These are phyloP conservation scores for Netelia virgata DNA, from an alignment of 2,888 invertebrate genomes.

Conservation along the genomic window DNA sequence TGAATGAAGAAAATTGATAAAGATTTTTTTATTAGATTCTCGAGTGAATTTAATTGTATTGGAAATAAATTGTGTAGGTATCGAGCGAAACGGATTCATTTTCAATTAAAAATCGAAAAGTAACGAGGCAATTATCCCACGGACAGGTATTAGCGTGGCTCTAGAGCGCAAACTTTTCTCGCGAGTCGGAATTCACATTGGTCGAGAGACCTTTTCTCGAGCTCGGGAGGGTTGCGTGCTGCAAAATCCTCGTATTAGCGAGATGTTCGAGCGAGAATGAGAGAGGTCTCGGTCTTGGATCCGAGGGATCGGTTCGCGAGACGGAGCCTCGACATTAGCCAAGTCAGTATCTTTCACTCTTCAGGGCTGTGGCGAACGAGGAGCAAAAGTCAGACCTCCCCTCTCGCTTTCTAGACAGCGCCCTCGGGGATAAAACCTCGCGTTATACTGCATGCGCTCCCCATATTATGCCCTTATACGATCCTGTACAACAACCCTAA, in stretches of 20 bases:
- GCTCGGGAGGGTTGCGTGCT: constrained; percentile 1
- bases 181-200: constrained; percentile 10
- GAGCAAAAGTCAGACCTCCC: constrained; percentile 2
- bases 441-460: neutral
- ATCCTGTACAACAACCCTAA: neutral
- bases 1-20: too few species aligned
- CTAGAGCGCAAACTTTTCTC: constrained; percentile 16
- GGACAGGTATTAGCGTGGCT: constrained; percentile 45
- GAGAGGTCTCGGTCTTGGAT: neutral
- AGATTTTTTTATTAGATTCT: too few species aligned
- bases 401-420: constrained; percentile 15
- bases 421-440: neutral
- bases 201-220: constrained; percentile 2
- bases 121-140: constrained; percentile 14
- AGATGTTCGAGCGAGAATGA: constrained; percentile 4
- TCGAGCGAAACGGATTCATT: too few species aligned
- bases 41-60: too few species aligned
- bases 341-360: neutral
- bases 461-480: neutral
- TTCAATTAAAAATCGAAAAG: too few species aligned
- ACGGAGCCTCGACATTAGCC: constrained; percentile 13
- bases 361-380: constrained; percentile 1
- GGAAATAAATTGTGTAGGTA: too few species aligned
- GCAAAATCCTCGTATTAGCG: constrained; percentile 30
- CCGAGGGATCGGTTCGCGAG: neutral